A percentile compares a stretch with the other conserved stretches of the same genome.
These are phyloP conservation scores for Poecilobothrus nobilitatus DNA, from an alignment of 2,888 invertebrate species.

Conservation along the genomic window DNA sequence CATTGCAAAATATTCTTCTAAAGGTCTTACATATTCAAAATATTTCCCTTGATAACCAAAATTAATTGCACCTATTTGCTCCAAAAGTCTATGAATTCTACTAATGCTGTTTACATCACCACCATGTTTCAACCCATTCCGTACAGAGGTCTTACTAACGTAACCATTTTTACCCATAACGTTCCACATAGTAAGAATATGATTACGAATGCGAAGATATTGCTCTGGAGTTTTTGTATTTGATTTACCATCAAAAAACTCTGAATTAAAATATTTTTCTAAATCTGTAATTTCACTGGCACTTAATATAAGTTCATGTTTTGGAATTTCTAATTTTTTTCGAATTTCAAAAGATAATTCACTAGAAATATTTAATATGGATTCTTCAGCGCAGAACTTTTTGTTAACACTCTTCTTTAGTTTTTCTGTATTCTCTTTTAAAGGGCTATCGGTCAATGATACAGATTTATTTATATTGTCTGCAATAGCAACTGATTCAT, in stretches of 20 bases:
- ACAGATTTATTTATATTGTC: not conserved
- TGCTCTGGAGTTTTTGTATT: constrained; percentile 48
- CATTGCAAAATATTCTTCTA: constrained; percentile 20
- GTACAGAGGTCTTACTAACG: constrained; percentile 51
- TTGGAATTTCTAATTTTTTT: constrained; percentile 39
- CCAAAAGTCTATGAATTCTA: constrained; percentile 51
- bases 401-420: not conserved
- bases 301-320: constrained; percentile 41
- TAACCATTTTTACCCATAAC: constrained; percentile 36
- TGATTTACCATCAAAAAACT: constrained; percentile 49
- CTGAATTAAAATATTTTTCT: constrained; percentile 48
- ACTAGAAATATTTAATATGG: not conserved
- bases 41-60: constrained; percentile 50
- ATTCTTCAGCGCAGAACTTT: not conserved
- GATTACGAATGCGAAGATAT: constrained; percentile 52
- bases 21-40: constrained; percentile 26
- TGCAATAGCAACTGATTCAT: not conserved
- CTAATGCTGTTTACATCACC: constrained; percentile 56
- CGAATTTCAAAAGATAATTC: constrained; percentile 12
- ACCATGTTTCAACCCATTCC: constrained; percentile 51
- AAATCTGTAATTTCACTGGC: constrained; percentile 44
- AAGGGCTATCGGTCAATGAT: too few species aligned
- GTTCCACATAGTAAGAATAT: constrained; percentile 50
- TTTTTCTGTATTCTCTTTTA: not conserved
- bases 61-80: constrained; percentile 56